Base-by-base conservation (phyloP, 2,888 invertebrate species). In the Resseliella maxima region DNA sequence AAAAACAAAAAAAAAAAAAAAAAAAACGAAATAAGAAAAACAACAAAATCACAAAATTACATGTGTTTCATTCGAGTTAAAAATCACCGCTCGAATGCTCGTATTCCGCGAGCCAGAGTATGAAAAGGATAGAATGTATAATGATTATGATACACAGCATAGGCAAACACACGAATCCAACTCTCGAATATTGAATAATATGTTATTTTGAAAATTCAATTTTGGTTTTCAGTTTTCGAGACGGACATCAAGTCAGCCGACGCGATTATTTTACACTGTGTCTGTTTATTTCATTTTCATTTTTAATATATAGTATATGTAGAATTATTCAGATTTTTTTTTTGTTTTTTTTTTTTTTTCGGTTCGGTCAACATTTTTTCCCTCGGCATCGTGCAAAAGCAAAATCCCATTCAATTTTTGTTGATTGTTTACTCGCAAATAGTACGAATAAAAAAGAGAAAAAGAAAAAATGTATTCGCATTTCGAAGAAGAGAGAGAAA, bases 141-240 rank as follows among this genome's bases (percentile, higher is more conserved):
- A 59, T 59, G 24, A 59, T 59, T 59, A 59, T 59, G 59, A 81
- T 36, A 81, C 81, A 35, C 81, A 36, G 81, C 54, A 35, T 35
- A 27, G 27, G 10, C 64, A 24, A 15, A 64, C 3, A 15, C 81
- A 36, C 36, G 36, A 27, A 64, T 27, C 21, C 59, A 59, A 59
- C 59, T 6, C 21, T 21, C 36, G 36, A 36, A 81, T 36, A 81
- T 81, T 81, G 81, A 81, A 81, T 81, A 36, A 81, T 81, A 36
- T 81, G 81, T 81, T 81, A 36, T 81, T 35, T 81, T 81, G 81
- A 81, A 81, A 35, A 35, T 81, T 81, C 81, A 81, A 81, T 81
- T 81, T 81, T 35, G 81, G 81, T 36, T 81, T 81, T 81, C 81
- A 81, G 81, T 81, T 81, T 81, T 81, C 81, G 81, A 81, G 81